Evolutionary conservation across 2,113 vertebrate genomes (phyloP).

Genomic region (Tragelaphus strepsiceros): DNA sequence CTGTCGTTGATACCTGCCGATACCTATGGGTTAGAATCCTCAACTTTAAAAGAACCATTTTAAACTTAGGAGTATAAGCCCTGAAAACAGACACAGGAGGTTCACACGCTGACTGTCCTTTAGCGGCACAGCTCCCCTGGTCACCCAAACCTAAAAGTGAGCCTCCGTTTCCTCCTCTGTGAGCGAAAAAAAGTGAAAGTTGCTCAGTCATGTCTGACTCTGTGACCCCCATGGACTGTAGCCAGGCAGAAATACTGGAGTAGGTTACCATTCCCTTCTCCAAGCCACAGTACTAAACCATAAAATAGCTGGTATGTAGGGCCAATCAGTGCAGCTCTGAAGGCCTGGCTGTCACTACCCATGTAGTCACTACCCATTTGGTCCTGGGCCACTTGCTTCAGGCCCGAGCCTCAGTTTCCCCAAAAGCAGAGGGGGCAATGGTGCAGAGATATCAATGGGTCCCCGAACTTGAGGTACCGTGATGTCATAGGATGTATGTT

Average conservation of each 20-base stretch:
- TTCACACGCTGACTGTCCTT: neutral
- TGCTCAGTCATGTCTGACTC: neutral
- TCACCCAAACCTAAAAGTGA: neutral
- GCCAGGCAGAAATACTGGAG: neutral
- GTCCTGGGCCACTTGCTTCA: neutral
- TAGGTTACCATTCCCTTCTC: neutral
- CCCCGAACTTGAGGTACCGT: neutral
- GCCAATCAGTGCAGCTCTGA: neutral
- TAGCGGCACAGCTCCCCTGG: neutral
- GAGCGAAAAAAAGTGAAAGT: neutral
- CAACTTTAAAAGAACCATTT: neutral
- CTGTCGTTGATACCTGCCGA: accelerated
- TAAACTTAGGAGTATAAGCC: neutral
- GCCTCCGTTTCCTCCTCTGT: neutral
- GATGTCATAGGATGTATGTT: neutral
- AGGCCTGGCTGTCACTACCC: neutral
- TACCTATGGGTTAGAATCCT: neutral
- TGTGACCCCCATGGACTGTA: neutral
- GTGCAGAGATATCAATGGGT: neutral
- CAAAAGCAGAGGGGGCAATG: neutral
- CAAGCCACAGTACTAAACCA: neutral
- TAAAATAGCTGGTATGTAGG: neutral
- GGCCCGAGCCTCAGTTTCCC: neutral
- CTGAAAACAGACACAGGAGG: neutral
- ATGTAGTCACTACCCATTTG: neutral